Base-by-base conservation (phyloP, 2,797 vertebrate genomes). In the Scolopax rusticola region DNA sequence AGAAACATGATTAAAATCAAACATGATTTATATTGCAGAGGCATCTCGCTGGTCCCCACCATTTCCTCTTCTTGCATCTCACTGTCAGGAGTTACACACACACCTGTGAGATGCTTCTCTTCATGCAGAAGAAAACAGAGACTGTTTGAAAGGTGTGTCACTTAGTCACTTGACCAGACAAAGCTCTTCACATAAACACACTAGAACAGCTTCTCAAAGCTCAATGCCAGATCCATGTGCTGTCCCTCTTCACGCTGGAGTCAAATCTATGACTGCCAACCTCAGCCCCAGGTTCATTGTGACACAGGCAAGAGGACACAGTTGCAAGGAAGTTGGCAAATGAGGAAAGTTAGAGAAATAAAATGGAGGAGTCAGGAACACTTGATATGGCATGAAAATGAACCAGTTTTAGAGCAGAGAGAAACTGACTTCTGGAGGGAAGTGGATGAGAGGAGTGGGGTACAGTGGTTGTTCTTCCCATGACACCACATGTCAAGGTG, bases 1-100 rank as follows among this genome's bases (percentile, higher is more conserved):
- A 50, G 75, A 92, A 94, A 80, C 27, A 92, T 65, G 64, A 30
- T 85, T 57, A 90, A 93, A 92, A 84, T 54, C 32, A 85, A 87
- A 61, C 0, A 8, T n/a, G 45, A 54, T 71, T 93, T 73, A 19
- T 40, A 87, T 19, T 68, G 38, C n/a, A 83, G 33, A 77, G 18
- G 27, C 45, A 65, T 83, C 25, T 69, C 24, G 57, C 50, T 6
- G 10, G 32, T 87, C 33, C 38, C 61, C 38, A 78, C 8, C 25
- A 43, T 54, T 61, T 71, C 33, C 50, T 33, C 60, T 63, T 84
- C 78, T 43, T 15, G 8, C 18, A 33, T 41, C 20, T 82, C 60
- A 30, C 71, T 83, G 53, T 57, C 79, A 87, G 84, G 38, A 82
- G 38, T 59, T 18, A 51, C n/a, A 30, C 8, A 48, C 41, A 20